A percentile compares a stretch with the other conserved stretches of the same genome.
These are phyloP conservation scores for Ursus arctos DNA, from an alignment of 2,113 vertebrate species.

Conservation along the genomic window DNA sequence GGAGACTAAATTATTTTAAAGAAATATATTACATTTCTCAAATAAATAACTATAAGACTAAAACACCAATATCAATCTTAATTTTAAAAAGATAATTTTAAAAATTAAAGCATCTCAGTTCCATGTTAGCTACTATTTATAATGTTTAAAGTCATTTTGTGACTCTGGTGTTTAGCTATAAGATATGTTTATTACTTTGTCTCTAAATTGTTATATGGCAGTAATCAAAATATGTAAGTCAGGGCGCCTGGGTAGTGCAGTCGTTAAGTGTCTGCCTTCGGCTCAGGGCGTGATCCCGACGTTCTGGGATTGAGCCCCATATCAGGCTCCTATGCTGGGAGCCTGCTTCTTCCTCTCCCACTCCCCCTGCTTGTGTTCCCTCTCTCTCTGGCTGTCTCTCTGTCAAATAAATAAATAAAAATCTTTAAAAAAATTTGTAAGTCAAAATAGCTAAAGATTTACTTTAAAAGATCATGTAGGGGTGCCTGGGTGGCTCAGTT, in stretches of 20 bases:
- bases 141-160: conserved; percentile 12
- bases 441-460: not conserved
- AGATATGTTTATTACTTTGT: not conserved
- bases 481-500: not conserved
- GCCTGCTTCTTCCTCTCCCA: too few relatives aligned
- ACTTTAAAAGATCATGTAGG: not conserved
- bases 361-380: too few relatives aligned
- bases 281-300: too few relatives aligned
- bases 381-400: too few relatives aligned
- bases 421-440: not conserved
- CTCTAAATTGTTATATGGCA: not conserved
- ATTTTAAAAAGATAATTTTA: not conserved
- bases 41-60: not conserved
- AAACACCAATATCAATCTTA: not conserved
- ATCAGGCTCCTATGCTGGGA: too few relatives aligned
- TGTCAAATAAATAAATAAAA: too few relatives aligned
- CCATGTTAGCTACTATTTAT: not conserved
- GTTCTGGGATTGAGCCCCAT: too few relatives aligned
- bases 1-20: conserved; percentile 15
- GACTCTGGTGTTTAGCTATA: conserved; percentile 9
- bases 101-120: not conserved
- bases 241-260: not conserved
- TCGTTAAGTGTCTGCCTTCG: too few relatives aligned
- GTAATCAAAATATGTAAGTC: conserved; percentile 33
- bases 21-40: conserved; percentile 10